These are phyloP conservation scores for Strigamia crassipes DNA, from an alignment of 2,888 invertebrate species.

Conservation along the genomic window DNA sequence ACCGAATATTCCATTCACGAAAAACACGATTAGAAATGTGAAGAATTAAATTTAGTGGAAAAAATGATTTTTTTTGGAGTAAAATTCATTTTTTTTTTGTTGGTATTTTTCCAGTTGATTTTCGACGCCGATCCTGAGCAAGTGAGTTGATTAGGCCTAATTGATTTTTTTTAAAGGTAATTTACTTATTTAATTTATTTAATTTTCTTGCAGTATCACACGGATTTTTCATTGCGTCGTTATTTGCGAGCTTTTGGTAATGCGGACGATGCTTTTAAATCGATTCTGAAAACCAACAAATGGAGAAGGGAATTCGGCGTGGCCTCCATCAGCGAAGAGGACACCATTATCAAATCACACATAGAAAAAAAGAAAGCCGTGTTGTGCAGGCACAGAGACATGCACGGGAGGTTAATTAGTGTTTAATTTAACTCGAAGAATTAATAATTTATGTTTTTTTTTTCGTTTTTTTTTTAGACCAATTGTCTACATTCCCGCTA, in stretches of 20 bases:
- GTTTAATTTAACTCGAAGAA: too few relatives aligned
- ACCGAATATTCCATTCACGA: too few relatives aligned
- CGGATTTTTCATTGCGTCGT: conserved; percentile 69
- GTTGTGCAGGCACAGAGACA: conserved; percentile 73
- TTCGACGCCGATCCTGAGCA: conserved; percentile 73
- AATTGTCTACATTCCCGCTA: conserved; percentile 77
- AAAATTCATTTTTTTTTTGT: too few relatives aligned
- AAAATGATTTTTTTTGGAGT: background rate
- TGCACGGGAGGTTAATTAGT: conserved; percentile 62
- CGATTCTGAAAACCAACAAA: conserved; percentile 77
- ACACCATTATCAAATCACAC: conserved; percentile 65
- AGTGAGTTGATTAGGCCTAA: conserved; percentile 48
- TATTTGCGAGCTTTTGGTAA: conserved; percentile 76
- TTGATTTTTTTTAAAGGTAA: background rate
- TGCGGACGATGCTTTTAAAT: conserved; percentile 74
- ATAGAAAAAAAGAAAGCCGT: conserved; percentile 68
- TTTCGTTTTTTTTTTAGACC: conserved; percentile 62
- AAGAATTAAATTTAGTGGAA: too few relatives aligned
- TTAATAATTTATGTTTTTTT: too few relatives aligned
- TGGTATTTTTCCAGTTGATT: too few relatives aligned
- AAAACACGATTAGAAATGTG: too few relatives aligned
- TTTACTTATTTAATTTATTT: too few relatives aligned
- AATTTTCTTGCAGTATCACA: conserved; percentile 67
- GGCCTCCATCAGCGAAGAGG: conserved; percentile 64
- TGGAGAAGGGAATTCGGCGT: conserved; percentile 78